phyloP scores from a whole-genome alignment of 2,797 vertebrate genomes.

The Semaprochilodus insignis region DNA sequence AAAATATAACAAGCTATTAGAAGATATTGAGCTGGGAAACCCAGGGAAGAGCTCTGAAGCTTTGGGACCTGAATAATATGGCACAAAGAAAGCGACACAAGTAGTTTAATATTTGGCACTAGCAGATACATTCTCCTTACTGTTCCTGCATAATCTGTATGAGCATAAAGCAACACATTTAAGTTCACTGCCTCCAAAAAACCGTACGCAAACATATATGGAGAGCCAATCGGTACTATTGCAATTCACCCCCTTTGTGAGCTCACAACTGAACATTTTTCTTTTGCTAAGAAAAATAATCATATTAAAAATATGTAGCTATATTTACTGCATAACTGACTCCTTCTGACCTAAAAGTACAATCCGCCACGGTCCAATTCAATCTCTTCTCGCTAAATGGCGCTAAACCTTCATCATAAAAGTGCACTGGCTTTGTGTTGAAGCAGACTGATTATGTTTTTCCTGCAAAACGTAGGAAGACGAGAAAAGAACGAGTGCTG shows the following conservation, averaged over 20 bases:
- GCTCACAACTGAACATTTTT: neutral
- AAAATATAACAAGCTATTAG: neutral
- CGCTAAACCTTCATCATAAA: neutral
- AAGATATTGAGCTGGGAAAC: slow-evolving; percentile 26
- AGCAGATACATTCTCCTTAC: slow-evolving; percentile 43
- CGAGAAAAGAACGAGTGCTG: slow-evolving; percentile 1
- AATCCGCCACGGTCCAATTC: slow-evolving; percentile 29
- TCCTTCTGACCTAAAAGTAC: slow-evolving; percentile 46
- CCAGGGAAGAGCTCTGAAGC: slow-evolving; percentile 42
- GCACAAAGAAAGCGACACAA: slow-evolving; percentile 44
- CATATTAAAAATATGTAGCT: slow-evolving; percentile 37
- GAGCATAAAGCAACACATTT: slow-evolving; percentile 33
- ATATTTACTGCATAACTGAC: slow-evolving; percentile 50
- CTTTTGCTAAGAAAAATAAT: slow-evolving; percentile 29
- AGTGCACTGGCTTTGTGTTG: slow-evolving; percentile 5
- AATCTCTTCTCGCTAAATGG: neutral
- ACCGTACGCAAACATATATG: slow-evolving; percentile 25
- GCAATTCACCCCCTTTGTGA: slow-evolving; percentile 5
- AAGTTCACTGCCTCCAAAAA: slow-evolving; percentile 30
- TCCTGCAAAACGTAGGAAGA: slow-evolving; percentile 40
- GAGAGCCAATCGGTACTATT: neutral
- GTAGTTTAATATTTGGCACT: slow-evolving; percentile 45
- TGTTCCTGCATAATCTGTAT: slow-evolving; percentile 43
- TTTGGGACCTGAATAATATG: slow-evolving; percentile 45
- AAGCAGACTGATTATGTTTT: neutral